phyloP scores from a whole-genome alignment of 2,888 invertebrate genomes.

The Balanococcus diminutus region DNA sequence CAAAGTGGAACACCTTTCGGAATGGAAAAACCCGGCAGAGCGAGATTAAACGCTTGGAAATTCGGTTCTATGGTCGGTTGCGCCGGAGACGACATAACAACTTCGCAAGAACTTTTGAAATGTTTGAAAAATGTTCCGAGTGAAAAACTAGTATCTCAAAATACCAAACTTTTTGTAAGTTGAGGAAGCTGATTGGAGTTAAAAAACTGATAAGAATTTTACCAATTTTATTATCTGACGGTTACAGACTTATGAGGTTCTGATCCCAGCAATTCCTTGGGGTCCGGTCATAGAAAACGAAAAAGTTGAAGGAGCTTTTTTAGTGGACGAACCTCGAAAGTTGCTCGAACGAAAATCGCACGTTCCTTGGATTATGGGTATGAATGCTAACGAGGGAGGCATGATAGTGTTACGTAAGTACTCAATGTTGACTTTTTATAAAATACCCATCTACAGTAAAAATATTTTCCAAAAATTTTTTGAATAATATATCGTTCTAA shows the following conservation, averaged over 20 bases:
- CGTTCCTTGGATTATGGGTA: slow-evolving; percentile 55
- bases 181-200: neutral
- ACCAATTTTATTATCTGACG: neutral
- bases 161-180: neutral
- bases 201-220: neutral
- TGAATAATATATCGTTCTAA: no score
- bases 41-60: neutral
- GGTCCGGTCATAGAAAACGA: slow-evolving; percentile 53
- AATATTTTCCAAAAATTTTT: no score
- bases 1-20: neutral
- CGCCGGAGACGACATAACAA: neutral
- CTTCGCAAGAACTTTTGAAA: neutral
- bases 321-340: slow-evolving; percentile 43
- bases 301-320: slow-evolving; percentile 49
- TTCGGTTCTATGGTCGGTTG: neutral
- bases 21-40: neutral
- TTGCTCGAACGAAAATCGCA: slow-evolving; percentile 51
- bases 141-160: neutral
- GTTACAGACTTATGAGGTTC: neutral
- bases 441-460: no score
- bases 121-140: neutral
- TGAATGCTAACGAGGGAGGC: slow-evolving; percentile 54
- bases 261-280: neutral
- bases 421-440: no score
- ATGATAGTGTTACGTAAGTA: slow-evolving; percentile 46